Evolutionary conservation across 2,113 vertebrate species (phyloP).

Genomic region (Cheirogaleus medius): DNA sequence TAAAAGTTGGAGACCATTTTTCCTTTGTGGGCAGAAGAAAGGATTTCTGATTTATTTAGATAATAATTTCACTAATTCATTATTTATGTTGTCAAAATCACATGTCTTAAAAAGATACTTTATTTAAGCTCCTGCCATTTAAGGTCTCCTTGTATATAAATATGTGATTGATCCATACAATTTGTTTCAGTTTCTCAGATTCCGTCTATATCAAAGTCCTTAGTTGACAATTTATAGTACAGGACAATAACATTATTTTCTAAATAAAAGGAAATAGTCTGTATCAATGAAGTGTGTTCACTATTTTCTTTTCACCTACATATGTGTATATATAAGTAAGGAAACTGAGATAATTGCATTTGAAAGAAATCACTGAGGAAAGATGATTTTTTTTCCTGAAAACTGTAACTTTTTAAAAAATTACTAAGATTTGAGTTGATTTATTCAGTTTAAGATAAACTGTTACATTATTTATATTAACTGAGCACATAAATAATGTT

Average conservation of each 20-base stretch:
- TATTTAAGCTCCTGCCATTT: background rate
- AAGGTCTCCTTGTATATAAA: background rate
- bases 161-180: constrained; percentile 47
- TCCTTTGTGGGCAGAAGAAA: background rate
- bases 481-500: constrained; percentile 63
- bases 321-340: background rate
- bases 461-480: constrained; percentile 79
- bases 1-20: background rate
- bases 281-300: background rate
- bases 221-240: constrained; percentile 32
- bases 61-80: background rate
- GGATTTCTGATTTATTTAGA: background rate
- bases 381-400: constrained; percentile 57
- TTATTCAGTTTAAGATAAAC: constrained; percentile 77
- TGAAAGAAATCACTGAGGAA: constrained; percentile 59
- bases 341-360: constrained; percentile 41
- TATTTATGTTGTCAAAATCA: background rate
- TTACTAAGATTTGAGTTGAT: constrained; percentile 76
- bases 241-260: constrained; percentile 27
- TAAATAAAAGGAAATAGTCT: constrained; percentile 45
- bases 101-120: background rate
- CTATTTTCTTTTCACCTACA: background rate
- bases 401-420: constrained; percentile 62
- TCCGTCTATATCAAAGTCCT: constrained; percentile 2
- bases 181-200: constrained; percentile 35